A percentile compares a stretch with the other conserved stretches of the same genome.
phyloP scores from a whole-genome alignment of 2,113 vertebrate species.

The Anguilla rostrata region DNA sequence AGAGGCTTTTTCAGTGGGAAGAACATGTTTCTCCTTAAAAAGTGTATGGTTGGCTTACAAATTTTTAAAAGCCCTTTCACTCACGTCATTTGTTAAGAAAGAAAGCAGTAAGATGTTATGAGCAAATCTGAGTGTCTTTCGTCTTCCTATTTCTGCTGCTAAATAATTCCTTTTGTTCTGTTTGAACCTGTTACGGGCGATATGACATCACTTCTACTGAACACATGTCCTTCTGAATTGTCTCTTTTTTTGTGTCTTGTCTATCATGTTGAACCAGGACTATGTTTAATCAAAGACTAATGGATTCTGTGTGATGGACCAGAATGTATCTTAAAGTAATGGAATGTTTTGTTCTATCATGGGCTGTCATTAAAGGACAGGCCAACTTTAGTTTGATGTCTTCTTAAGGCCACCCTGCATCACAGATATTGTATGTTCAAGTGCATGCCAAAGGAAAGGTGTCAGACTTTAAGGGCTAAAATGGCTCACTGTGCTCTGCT shows the following conservation, averaged over 20 bases:
- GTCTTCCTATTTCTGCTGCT: background rate
- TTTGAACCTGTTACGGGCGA: conserved; percentile 7
- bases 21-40: conserved; percentile 10
- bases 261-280: conserved; percentile 16
- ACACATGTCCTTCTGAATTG: background rate
- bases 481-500: background rate
- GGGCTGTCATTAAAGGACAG: background rate
- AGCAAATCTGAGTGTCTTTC: background rate
- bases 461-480: background rate
- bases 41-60: conserved; percentile 1
- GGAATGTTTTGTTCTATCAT: conserved; percentile 14
- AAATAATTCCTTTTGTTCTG: background rate
- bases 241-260: background rate
- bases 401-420: background rate
- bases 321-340: conserved; percentile 10
- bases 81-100: background rate
- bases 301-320: background rate
- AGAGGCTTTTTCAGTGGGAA: background rate
- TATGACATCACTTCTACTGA: conserved; percentile 1
- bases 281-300: conserved; percentile 4
- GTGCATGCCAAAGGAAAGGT: background rate
- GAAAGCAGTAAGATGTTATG: background rate
- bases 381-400: background rate
- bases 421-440: background rate
- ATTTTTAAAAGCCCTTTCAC: conserved; percentile 2